Evolutionary conservation across 1,140 invertebrate species (phyloP), one percentile per base, ranked within the genome.

Genomic region (Leptinotarsa defecta): DNA sequence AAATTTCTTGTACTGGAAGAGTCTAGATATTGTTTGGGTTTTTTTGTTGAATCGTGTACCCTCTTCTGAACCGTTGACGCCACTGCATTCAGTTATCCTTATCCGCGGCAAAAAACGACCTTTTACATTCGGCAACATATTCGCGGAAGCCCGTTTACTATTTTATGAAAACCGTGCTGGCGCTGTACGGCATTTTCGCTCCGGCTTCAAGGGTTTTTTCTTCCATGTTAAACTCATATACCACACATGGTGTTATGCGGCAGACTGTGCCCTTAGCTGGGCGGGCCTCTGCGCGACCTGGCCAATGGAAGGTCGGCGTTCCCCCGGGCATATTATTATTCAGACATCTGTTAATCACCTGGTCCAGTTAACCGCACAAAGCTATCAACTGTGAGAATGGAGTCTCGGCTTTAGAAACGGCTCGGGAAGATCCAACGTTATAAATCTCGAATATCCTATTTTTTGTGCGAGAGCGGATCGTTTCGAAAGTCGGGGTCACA

Each of bases 291-390:
- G 27, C 48, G 11, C 61, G 71, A 34, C 67, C 62, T 70, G 73
- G 69, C 76, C 76, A 77, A 77, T 77, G 73, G 68, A 63, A 73
- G 76, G 74, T 71, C 67, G 65, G 69, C 76, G 63, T 65, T 52
- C 22, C 61, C 71, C 78, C 74, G 74, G 76, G 74, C 75, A 74
- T 74, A 72, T 74, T 79, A 77, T 79, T 77, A 76, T 79, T 79
- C 76, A 77, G 74, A 77, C 78, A 77, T 77, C 78, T 77, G 78
- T 79, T 79, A 79, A 79, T 79, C 76, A 79, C 78, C 78, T 77
- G 78, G 74, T 76, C 74, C 69, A 73, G 78, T 79, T 73, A 75
- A 74, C 74, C 77, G 78, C 75, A 70, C 72, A 76, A 73, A 75
- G 78, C 78, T 79, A 79, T 79, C 77, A 79, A 76, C 27, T 34